phyloP scores from a whole-genome alignment of 2,113 vertebrate species.

The Nymphicus hollandicus region DNA sequence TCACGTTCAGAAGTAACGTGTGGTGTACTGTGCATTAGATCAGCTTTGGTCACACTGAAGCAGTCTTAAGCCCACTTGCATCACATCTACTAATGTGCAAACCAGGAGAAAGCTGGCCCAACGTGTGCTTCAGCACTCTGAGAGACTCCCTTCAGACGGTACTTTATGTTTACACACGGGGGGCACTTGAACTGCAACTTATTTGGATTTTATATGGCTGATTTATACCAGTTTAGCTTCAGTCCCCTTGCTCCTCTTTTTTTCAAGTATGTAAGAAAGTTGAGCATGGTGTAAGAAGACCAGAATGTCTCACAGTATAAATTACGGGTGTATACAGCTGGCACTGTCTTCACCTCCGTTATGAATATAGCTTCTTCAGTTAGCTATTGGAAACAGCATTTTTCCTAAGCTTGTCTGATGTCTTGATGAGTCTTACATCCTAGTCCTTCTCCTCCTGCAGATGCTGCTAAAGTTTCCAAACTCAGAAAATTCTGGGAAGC shows the following conservation, averaged over 20 bases:
- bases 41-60: neutral
- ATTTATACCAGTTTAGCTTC: neutral
- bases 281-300: rapidly evolving
- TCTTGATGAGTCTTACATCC: neutral
- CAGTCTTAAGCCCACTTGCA: neutral
- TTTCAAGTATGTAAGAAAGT: neutral
- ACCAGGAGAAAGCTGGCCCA: neutral
- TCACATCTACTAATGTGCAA: neutral
- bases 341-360: neutral
- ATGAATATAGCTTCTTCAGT: slow-evolving; percentile 21
- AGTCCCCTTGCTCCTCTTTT: neutral
- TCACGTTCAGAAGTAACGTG: rapidly evolving
- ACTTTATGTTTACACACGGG: rapidly evolving
- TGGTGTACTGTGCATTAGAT: neutral
- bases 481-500: slow-evolving; percentile 48
- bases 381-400: slow-evolving; percentile 27
- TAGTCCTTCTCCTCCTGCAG: neutral
- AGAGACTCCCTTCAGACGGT: neutral
- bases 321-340: neutral
- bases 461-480: slow-evolving; percentile 41
- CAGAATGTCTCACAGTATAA: neutral
- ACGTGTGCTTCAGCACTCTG: neutral
- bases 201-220: neutral
- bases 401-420: slow-evolving; percentile 17
- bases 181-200: neutral